Percentiles rank a stretch among this genome's conserved stretches.
phyloP scores from a whole-genome alignment of 2,888 invertebrate genomes.

The Melangyna quadrimaculata region DNA sequence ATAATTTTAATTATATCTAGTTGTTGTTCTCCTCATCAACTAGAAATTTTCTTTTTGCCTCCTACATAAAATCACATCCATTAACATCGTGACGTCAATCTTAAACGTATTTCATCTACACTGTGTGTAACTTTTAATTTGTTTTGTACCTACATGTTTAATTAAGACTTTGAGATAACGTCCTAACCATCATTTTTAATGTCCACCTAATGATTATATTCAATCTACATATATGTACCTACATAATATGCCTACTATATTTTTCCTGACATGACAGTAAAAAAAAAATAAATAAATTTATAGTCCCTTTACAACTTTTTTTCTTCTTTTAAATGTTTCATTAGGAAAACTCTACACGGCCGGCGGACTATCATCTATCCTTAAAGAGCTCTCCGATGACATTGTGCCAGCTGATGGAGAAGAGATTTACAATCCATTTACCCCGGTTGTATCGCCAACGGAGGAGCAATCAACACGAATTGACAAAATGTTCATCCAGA shows the following conservation, averaged over 20 bases:
- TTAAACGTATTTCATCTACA: not conserved
- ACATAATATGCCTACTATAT: not conserved
- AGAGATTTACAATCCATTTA: slow-evolving; percentile 82
- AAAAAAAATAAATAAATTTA: not conserved
- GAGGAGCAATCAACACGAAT: slow-evolving; percentile 80
- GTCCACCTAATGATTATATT: slow-evolving; percentile 13
- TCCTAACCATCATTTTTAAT: not conserved
- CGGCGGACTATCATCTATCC: slow-evolving; percentile 79
- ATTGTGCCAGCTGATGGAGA: slow-evolving; percentile 80
- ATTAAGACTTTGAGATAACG: slow-evolving; percentile 6
- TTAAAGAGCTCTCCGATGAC: slow-evolving; percentile 81
- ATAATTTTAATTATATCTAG: not conserved
- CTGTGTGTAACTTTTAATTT: not conserved
- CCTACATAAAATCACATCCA: not conserved
- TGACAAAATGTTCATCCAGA: slow-evolving; percentile 81
- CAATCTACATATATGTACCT: not conserved
- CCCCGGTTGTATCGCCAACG: slow-evolving; percentile 81
- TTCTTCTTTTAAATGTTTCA: slow-evolving; percentile 9
- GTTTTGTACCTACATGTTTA: slow-evolving; percentile 27
- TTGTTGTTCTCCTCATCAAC: not conserved
- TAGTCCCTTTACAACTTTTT: slow-evolving; percentile 1
- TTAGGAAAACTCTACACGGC: slow-evolving; percentile 80
- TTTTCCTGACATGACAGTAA: not conserved
- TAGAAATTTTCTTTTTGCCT: not conserved
- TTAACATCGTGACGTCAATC: slow-evolving; percentile 5